Base-by-base conservation (phyloP, 2,888 invertebrate species). In the Epirrhoe alternata region DNA sequence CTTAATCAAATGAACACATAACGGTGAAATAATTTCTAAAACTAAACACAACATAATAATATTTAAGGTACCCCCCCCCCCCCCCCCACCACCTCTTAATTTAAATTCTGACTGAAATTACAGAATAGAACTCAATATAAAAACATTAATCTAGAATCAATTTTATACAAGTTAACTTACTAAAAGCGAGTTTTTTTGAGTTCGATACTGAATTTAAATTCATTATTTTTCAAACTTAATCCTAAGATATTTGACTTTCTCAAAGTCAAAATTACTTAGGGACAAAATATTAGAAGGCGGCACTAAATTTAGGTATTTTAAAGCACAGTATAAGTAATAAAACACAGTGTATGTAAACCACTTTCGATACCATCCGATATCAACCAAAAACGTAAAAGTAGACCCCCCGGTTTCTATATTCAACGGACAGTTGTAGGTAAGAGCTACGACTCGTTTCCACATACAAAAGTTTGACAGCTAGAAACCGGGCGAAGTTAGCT, bases 1-100 rank as follows among this genome's bases (percentile, higher is more conserved):
- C 30, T 51, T 56, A 42, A 42, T 42, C 14, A 45, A 51, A 63
- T 45, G 24, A 52, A 35, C 45, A 63, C 57, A 35, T 35, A 38
- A 30, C 50, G 38, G 17, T 30, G 17, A 10, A 53, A 8, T n/a
- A 35, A 53, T 30, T 56, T 24, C 12, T 12, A 45, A 56, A 56
- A 30, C 14, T 47, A 47, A 42, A 42, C 12, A 54, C 8, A 38
- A n/a, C 5, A 33, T 33, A 6, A 42, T 42, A 51, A 51, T 38
- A 45, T 16, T 17, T 17, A 62, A 1, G 24, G 31, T 49, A 57
- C 6, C 2, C 16, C 31, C 47, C 16, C 47, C 47, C 14, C 16
- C 14, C 6, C 6, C 2, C 16, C 31, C 47, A 33, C 47, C 47
- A 31, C 16, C 14, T 16, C 12, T 47, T 14, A 24, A 24, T 24